Evolutionary conservation across 2,888 invertebrate species (phyloP), one percentile per base, ranked within the genome.

Genomic region (Cynaeus angustus): DNA sequence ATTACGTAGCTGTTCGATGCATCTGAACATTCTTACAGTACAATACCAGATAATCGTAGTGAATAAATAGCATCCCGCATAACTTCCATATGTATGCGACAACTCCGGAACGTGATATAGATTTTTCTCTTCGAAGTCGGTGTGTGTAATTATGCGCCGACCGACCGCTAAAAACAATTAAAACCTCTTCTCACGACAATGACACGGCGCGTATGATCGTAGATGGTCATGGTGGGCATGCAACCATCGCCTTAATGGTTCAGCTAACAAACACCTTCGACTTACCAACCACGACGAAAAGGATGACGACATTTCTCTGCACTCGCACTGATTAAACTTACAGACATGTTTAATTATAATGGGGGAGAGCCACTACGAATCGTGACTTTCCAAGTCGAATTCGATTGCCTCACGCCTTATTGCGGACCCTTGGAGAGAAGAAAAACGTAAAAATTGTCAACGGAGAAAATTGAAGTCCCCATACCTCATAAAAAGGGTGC

Each of bases 161-260:
- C 72, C 46, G 37, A 45, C 62, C 70, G 66, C 62, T 62, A 62
- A 62, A 64, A 77, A 79, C 78, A 82, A 80, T 81, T 79, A 79
- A 80, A 80, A 77, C 71, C 67, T 73, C 68, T 75, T 76, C 79
- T 80, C 79, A 80, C 77, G 78, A 79, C 79, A 80, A 77, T 79
- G 80, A 78, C 81, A 80, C 74, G 77, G 72, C 67, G 65, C 74
- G 76, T 77, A 76, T 76, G 78, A 77, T 77, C 75, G 75, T 67
- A 73, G 72, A 72, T 75, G 76, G 74, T 78, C 77, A 75, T 75
- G 79, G 77, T 76, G 77, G 76, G 75, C 72, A 73, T 71, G 79
- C 74, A 74, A 78, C 78, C 75, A 75, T 78, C 75, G 77, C 77
- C 74, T 79, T 77, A 77, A 79, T 77, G 75, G 74, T 70, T 72